Percentiles rank a stretch among this genome's conserved stretches.
Evolutionary conservation across 1,140 invertebrate species (phyloP).

Genomic region (Elymnias hypermnestra): DNA sequence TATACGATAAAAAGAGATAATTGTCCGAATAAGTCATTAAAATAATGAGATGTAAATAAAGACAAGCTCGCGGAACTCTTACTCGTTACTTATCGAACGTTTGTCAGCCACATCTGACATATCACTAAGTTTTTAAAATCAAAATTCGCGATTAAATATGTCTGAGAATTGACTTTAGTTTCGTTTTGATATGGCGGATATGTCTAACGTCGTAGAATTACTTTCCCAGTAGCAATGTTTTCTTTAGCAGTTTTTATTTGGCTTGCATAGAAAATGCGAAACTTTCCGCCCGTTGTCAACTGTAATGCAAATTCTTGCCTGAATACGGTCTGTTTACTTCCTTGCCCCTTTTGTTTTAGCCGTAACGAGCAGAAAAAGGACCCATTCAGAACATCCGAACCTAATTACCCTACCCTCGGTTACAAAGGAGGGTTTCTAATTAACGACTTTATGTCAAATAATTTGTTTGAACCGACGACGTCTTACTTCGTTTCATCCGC

Average conservation of each 20-base stretch:
- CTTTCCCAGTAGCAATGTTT: too few relatives aligned
- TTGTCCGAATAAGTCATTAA: neutral
- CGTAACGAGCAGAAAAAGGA: conserved; percentile 74
- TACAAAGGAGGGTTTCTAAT: conserved; percentile 71
- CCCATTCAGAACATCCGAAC: conserved; percentile 70
- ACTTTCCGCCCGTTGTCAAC: conserved; percentile 49
- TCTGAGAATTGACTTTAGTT: neutral
- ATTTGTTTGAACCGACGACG: conserved; percentile 68
- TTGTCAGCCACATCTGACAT: too few relatives aligned
- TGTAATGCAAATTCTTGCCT: conserved; percentile 62
- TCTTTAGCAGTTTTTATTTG: too few relatives aligned
- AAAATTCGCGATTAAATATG: too few relatives aligned
- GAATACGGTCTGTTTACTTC: conserved; percentile 69
- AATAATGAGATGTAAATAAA: neutral
- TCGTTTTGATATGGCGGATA: too few relatives aligned
- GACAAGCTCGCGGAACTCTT: too few relatives aligned
- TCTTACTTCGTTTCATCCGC: conserved; percentile 61
- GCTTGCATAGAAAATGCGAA: too few relatives aligned
- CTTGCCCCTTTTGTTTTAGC: conserved; percentile 65
- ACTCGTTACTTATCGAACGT: too few relatives aligned
- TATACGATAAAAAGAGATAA: too few relatives aligned
- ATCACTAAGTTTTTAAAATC: too few relatives aligned
- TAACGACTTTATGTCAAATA: conserved; percentile 76
- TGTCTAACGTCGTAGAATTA: too few relatives aligned
- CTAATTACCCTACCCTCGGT: conserved; percentile 66